A percentile compares a stretch with the other conserved stretches of the same genome.
phyloP scores from a whole-genome alignment of 2,888 invertebrate species.

The Drosophila atroscutellata region DNA sequence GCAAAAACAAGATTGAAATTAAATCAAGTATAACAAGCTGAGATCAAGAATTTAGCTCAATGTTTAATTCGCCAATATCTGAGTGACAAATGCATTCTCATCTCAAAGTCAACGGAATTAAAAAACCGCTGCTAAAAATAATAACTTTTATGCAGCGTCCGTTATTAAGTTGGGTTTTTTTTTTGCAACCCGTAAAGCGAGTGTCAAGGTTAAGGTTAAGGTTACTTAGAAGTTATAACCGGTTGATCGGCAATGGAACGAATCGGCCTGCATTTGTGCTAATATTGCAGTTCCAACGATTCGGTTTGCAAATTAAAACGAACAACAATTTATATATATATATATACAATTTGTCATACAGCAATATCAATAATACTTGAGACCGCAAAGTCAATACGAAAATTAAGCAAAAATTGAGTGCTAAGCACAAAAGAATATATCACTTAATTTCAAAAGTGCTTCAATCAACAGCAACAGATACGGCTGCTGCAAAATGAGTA shows the following conservation, averaged over 20 bases:
- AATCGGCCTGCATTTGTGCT: slow-evolving; percentile 9
- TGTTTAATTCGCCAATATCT: slow-evolving; percentile 21
- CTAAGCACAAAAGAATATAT: slow-evolving; percentile 28
- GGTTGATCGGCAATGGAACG: background rate
- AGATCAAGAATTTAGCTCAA: slow-evolving; percentile 54
- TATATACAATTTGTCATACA: slow-evolving; percentile 46
- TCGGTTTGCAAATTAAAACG: slow-evolving; percentile 32
- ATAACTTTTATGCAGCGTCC: slow-evolving; percentile 17
- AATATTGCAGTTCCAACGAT: slow-evolving; percentile 20
- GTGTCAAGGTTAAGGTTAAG: slow-evolving; percentile 70
- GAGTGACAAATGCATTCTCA: slow-evolving; percentile 37
- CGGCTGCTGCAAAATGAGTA: slow-evolving; percentile 70
- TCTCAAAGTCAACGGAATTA: slow-evolving; percentile 7
- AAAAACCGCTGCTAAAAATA: background rate
- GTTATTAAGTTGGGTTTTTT: slow-evolving; percentile 4
- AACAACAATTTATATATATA: slow-evolving; percentile 17
- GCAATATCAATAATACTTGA: slow-evolving; percentile 22
- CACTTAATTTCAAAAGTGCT: slow-evolving; percentile 9
- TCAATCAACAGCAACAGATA: slow-evolving; percentile 11
- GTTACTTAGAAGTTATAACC: slow-evolving; percentile 10
- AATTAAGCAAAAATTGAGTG: slow-evolving; percentile 4
- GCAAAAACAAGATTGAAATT: slow-evolving; percentile 3
- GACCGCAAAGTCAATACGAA: slow-evolving; percentile 17
- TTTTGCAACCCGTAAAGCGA: slow-evolving; percentile 26
- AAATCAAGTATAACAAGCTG: slow-evolving; percentile 55